Conservation (phyloP, 2,797 vertebrate genomes). For the Okamejei kenojei region DNA sequence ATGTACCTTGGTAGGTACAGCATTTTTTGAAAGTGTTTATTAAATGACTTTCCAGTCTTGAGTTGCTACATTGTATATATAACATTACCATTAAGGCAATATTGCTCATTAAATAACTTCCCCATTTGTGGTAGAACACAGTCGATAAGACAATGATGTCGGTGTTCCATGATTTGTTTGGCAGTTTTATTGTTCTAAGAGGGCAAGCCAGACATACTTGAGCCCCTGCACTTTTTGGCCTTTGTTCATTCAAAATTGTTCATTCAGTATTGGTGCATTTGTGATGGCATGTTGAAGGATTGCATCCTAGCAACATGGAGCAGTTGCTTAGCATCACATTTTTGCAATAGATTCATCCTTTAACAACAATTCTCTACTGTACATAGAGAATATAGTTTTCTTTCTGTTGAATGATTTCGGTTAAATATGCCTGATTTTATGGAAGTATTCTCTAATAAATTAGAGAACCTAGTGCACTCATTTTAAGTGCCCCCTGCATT, state of each 20-base stretch:
- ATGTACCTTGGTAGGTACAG: not conserved
- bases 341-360: conserved; percentile 61
- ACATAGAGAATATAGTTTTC: conserved; percentile 43
- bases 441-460: not conserved
- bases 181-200: conserved; percentile 85
- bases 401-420: not conserved
- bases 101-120: conserved; percentile 64
- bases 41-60: not conserved
- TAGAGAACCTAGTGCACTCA: not conserved
- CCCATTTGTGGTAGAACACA: conserved; percentile 72
- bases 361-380: conserved; percentile 54
- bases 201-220: conserved; percentile 92
- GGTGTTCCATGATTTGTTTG: conserved; percentile 84
- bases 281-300: conserved; percentile 71
- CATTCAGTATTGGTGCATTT: conserved; percentile 81
- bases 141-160: conserved; percentile 76
- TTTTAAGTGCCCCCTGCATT: not conserved
- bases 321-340: conserved; percentile 67
- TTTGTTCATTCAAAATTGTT: conserved; percentile 85
- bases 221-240: conserved; percentile 70
- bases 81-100: conserved; percentile 44
- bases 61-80: conserved; percentile 2
- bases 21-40: not conserved
- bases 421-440: not conserved
- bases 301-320: conserved; percentile 73